phyloP scores from a whole-genome alignment of 2,888 invertebrate species.

The Caenorhabditis sulstoni region DNA sequence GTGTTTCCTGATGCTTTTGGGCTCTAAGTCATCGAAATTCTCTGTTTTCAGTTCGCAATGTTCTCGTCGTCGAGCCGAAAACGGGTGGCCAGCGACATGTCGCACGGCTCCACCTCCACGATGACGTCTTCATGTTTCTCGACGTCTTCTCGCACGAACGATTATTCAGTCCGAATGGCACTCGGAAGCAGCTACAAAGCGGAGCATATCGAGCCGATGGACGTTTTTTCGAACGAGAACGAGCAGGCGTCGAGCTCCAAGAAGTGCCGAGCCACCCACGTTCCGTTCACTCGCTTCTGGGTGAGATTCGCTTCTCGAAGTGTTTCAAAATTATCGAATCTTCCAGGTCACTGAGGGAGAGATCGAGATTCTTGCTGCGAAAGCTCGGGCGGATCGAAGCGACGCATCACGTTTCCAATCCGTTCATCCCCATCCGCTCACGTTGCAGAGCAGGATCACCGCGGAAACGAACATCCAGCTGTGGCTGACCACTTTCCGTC shows the following conservation, averaged over 20 bases:
- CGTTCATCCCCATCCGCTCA: too few relatives aligned
- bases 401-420: too few relatives aligned
- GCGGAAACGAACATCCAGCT: too few relatives aligned
- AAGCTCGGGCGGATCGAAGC: too few relatives aligned
- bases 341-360: too few relatives aligned
- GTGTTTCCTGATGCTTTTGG: neutral
- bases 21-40: neutral
- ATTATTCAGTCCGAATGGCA: constrained; percentile 4
- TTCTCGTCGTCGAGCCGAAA: constrained; percentile 8
- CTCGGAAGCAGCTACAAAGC: neutral
- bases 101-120: neutral
- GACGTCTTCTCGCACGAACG: neutral
- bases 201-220: neutral
- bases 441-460: too few relatives aligned
- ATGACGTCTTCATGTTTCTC: too few relatives aligned
- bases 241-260: neutral
- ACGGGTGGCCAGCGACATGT: constrained; percentile 14
- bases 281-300: too few relatives aligned
- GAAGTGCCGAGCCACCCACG: too few relatives aligned
- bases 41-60: constrained; percentile 18
- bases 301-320: too few relatives aligned
- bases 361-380: too few relatives aligned
- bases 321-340: too few relatives aligned
- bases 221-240: constrained; percentile 1
- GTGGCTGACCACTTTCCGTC: constrained; percentile 7